Conservation (phyloP, 2,113 vertebrate genomes). For the Brienomyrus longianalis region DNA sequence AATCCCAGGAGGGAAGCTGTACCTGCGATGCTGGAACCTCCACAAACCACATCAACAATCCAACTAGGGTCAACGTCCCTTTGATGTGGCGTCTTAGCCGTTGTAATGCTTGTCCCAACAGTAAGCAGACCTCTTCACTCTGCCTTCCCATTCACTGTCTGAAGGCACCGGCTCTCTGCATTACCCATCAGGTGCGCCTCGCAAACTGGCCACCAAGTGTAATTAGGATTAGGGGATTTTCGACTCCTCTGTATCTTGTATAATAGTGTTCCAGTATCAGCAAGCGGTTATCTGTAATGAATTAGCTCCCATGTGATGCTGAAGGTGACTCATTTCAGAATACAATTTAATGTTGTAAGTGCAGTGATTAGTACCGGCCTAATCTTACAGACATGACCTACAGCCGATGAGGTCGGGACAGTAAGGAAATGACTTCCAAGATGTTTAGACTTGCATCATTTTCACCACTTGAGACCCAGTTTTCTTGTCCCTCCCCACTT, state of each 20-base stretch:
- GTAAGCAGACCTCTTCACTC: background rate
- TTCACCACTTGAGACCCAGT: background rate
- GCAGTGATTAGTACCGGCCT: background rate
- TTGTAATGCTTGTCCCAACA: background rate
- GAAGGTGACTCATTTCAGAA: background rate
- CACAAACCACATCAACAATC: background rate
- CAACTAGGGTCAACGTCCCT: background rate
- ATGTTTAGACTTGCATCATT: constrained; percentile 30
- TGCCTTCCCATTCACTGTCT: background rate
- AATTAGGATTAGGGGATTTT: background rate
- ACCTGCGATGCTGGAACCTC: background rate
- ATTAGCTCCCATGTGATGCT: background rate
- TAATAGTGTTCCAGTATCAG: background rate
- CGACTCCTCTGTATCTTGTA: background rate
- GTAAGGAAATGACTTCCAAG: background rate
- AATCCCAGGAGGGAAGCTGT: background rate
- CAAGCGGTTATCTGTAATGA: background rate
- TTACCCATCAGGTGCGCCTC: background rate
- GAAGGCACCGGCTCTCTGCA: background rate
- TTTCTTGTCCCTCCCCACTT: background rate
- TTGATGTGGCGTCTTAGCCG: background rate
- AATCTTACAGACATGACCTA: background rate
- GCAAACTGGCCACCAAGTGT: background rate
- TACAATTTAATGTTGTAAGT: background rate
- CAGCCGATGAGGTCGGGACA: background rate